These are phyloP conservation scores for Pogonus chalceus DNA, from an alignment of 1,140 invertebrate genomes.

Conservation along the genomic window DNA sequence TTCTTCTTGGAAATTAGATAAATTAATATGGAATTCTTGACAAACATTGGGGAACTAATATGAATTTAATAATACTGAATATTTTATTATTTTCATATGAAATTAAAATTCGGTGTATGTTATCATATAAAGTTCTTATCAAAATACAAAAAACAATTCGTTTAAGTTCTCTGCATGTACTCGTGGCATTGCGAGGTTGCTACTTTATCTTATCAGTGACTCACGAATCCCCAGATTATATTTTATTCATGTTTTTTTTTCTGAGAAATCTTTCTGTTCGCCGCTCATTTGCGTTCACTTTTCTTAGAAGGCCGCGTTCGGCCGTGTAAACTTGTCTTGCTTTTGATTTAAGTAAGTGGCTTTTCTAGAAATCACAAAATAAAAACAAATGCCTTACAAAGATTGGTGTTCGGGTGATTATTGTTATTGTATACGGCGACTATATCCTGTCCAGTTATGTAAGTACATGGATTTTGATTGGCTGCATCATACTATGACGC, in stretches of 20 bases:
- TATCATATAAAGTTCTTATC: neutral
- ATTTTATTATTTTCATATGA: too few species aligned
- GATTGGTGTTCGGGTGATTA: neutral
- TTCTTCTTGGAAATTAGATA: too few species aligned
- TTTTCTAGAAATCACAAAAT: neutral
- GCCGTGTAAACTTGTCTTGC: too few species aligned
- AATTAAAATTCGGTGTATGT: too few species aligned
- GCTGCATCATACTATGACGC: neutral
- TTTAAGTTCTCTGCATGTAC: neutral
- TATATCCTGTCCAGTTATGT: neutral
- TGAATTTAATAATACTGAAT: too few species aligned
- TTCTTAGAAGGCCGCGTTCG: too few species aligned
- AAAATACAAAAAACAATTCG: neutral
- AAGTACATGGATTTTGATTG: neutral
- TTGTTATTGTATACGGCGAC: too few species aligned
- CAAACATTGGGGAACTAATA: too few species aligned
- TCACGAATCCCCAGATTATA: constrained; percentile 2
- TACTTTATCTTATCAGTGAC: constrained; percentile 5
- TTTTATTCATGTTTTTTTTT: constrained; percentile 1
- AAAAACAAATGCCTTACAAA: neutral
- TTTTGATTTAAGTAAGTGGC: too few species aligned
- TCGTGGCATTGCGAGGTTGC: neutral
- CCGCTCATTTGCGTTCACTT: too few species aligned
- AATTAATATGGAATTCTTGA: too few species aligned
- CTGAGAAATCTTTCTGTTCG: neutral